A percentile compares a stretch with the other conserved stretches of the same genome.
Evolutionary conservation across 2,113 vertebrate species (phyloP).

Genomic region (Chionodraco myersi): DNA sequence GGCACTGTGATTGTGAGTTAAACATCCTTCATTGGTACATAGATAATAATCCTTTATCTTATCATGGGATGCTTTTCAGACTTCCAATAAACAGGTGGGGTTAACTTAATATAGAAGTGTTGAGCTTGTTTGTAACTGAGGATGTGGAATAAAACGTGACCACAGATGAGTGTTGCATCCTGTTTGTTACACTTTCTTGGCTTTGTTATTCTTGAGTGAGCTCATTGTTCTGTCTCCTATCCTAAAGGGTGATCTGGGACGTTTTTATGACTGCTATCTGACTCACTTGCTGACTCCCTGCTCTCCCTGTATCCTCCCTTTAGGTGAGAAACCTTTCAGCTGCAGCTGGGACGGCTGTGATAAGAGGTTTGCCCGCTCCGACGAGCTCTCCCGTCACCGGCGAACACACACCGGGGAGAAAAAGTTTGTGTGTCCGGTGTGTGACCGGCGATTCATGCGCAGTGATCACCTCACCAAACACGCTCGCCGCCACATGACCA

Average conservation of each 20-base stretch:
- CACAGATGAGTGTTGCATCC: slow-evolving; percentile 31
- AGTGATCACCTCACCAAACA: slow-evolving; percentile 98
- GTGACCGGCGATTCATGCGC: slow-evolving; percentile 97
- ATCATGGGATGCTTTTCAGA: too few species aligned
- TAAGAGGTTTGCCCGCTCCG: slow-evolving; percentile 96
- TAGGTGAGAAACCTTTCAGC: slow-evolving; percentile 97
- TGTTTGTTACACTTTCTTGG: slow-evolving; percentile 43
- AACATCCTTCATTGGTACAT: too few species aligned
- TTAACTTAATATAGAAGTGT: neutral
- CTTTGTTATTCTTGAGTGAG: slow-evolving; percentile 42
- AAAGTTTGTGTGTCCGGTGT: slow-evolving; percentile 94
- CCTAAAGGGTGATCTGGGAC: neutral
- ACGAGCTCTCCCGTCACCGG: slow-evolving; percentile 96
- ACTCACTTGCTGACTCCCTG: slow-evolving; percentile 59
- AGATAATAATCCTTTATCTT: too few species aligned
- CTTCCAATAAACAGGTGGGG: slow-evolving; percentile 28
- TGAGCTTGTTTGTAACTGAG: slow-evolving; percentile 1
- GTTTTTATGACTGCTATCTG: slow-evolving; percentile 38
- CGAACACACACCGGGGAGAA: slow-evolving; percentile 98
- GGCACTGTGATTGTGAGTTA: too few species aligned
- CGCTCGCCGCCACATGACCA: slow-evolving; percentile 92
- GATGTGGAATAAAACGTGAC: slow-evolving; percentile 13
- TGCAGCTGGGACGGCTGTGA: slow-evolving; percentile 98
- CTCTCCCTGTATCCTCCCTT: slow-evolving; percentile 17
- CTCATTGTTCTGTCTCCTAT: slow-evolving; percentile 50